Conservation (phyloP, 2,797 vertebrate genomes). For the Eulemur rubriventer region DNA sequence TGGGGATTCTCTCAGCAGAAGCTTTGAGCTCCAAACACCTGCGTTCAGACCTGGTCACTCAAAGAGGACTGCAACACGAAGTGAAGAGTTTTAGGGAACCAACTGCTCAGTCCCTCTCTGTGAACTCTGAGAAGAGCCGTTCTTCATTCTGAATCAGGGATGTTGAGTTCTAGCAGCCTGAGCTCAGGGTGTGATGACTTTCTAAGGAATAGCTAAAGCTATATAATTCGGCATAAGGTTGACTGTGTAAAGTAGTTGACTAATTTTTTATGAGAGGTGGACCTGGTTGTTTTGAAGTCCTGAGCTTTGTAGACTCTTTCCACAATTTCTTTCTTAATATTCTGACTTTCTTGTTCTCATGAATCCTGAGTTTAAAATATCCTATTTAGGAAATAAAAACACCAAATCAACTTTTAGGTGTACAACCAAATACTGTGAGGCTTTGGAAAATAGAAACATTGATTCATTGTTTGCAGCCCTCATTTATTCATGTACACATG, state of each 20-base stretch:
- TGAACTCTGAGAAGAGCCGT: background rate
- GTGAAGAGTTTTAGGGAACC: background rate
- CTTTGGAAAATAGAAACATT: background rate
- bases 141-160: background rate
- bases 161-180: background rate
- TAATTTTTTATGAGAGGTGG: background rate
- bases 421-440: background rate
- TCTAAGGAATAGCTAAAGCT: background rate
- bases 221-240: background rate
- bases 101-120: background rate
- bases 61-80: background rate
- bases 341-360: background rate
- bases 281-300: background rate
- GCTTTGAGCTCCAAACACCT: background rate
- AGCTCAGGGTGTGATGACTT: background rate
- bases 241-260: background rate
- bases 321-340: background rate
- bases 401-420: background rate
- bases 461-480: background rate
- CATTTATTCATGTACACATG: background rate
- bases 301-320: background rate
- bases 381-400: background rate
- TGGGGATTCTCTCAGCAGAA: background rate
- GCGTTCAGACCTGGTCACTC: background rate
- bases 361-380: background rate